Base-by-base conservation (phyloP, 2,113 vertebrate species). In the Prinia subflava region DNA sequence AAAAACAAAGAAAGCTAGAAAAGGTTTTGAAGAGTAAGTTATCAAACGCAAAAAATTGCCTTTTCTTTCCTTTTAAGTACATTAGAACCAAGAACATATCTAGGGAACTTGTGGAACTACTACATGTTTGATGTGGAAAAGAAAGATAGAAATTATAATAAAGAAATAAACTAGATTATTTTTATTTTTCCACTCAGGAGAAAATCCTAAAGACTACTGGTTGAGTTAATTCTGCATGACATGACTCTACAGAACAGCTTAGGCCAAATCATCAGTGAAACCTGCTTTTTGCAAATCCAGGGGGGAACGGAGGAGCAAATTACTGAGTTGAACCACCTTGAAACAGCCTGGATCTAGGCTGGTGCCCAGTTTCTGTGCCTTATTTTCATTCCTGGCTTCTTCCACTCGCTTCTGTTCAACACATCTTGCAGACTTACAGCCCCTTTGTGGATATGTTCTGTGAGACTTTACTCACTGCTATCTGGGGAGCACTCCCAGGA, bases 401-500 rank as follows among this genome's bases (percentile, higher is more conserved):
- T 64, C 30, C 11, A 19, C 9, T 9, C 33, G 10, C 53, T 80
- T 86, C 35, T 20, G 30, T 59, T 75, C 52, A 68, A 27, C 21
- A 23, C 1, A 1, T 39, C 47, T 35, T 74, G 50, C 15, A 41
- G 30, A 39, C 20, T 24, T 47, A 13, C 2, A 68, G 8, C 3
- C 19, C 2, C 11, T 53, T 49, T 49, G 28, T 41, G 15, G 28
- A 13, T 74, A 67, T 84, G 13, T 44, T 75, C 35, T 53, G 7
- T 59, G 47, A 33, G 4, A 9, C 10, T 47, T 73, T 9, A 56
- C 28, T 80, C 56, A 57, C 11, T 42, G 23, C 50, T 78, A 10
- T 64, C 11, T 24, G 2, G 30, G 16, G 15, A 65, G 11, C 0
- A 0, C 3, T 80, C 19, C n/a, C 5, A 49, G 67, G 31, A 73